These are phyloP conservation scores for Penaeus vannamei DNA, from an alignment of 1,140 invertebrate species.

Conservation along the genomic window DNA sequence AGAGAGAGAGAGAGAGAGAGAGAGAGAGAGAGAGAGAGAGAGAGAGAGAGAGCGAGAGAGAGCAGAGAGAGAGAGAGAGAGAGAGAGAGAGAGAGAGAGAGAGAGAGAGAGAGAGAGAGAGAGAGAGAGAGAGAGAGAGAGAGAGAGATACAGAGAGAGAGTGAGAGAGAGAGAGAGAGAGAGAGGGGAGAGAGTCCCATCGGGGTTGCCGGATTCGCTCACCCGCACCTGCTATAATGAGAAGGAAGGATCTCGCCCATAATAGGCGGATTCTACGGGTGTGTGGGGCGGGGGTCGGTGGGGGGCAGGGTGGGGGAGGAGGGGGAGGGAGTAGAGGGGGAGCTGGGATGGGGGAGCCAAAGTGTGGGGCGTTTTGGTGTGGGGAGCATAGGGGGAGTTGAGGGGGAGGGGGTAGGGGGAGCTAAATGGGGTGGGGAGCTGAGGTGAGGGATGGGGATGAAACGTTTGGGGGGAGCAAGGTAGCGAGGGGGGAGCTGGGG, in stretches of 20 bases:
- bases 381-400: neutral
- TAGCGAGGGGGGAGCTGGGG: slow-evolving; percentile 11
- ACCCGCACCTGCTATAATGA: neutral
- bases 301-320: neutral
- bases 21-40: too few species aligned
- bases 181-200: neutral
- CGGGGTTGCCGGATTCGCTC: neutral
- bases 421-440: too few species aligned
- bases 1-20: neutral
- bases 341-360: neutral
- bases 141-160: too few species aligned
- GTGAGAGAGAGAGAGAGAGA: neutral
- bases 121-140: too few species aligned
- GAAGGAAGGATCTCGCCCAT: neutral
- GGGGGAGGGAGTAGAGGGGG: slow-evolving; percentile 19
- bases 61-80: too few species aligned
- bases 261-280: slow-evolving; percentile 23
- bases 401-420: too few species aligned
- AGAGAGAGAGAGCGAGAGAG: neutral
- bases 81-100: too few species aligned
- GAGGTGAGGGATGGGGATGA: neutral
- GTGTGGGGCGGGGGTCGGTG: slow-evolving; percentile 20
- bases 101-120: too few species aligned
- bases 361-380: slow-evolving; percentile 4
- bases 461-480: neutral